Percentiles rank a stretch among this genome's conserved stretches.
These are phyloP conservation scores for Carassius carassius DNA, from an alignment of 2,113 vertebrate genomes.

Conservation along the genomic window DNA sequence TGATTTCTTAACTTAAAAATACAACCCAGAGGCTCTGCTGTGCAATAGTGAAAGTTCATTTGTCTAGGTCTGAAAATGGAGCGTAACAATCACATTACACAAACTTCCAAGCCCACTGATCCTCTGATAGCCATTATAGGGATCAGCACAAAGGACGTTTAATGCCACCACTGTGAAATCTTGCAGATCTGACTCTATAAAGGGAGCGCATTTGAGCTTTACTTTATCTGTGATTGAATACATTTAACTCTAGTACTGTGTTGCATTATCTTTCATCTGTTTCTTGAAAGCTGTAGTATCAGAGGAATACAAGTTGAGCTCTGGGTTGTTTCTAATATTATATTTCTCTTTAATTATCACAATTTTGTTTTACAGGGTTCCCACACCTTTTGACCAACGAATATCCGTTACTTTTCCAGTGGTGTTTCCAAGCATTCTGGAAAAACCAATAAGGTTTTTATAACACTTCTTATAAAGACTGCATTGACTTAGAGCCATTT, in stretches of 20 bases:
- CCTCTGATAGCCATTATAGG: conserved; percentile 53
- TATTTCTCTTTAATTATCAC: background rate
- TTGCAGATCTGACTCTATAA: conserved; percentile 55
- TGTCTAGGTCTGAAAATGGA: conserved; percentile 50
- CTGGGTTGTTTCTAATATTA: conserved; percentile 12
- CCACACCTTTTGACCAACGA: conserved; percentile 12
- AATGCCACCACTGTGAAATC: conserved; percentile 56
- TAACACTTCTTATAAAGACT: background rate
- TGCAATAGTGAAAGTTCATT: conserved; percentile 49
- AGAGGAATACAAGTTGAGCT: conserved; percentile 20
- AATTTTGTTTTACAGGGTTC: background rate
- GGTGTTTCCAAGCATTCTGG: background rate
- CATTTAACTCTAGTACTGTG: conserved; percentile 28
- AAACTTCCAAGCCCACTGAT: conserved; percentile 50
- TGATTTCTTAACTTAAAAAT: conserved; percentile 31
- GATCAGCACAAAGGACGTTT: conserved; percentile 54
- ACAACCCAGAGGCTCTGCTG: conserved; percentile 48
- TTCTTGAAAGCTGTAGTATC: conserved; percentile 33
- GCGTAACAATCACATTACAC: conserved; percentile 51
- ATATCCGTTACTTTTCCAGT: conserved; percentile 1
- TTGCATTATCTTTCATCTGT: conserved; percentile 19
- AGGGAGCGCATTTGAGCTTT: conserved; percentile 34
- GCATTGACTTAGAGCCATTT: background rate
- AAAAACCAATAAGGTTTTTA: background rate
- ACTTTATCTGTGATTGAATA: conserved; percentile 38